Percentiles rank a stretch among this genome's conserved stretches.
These are phyloP conservation scores for Pipa parva DNA, from an alignment of 2,113 vertebrate genomes.

Conservation along the genomic window DNA sequence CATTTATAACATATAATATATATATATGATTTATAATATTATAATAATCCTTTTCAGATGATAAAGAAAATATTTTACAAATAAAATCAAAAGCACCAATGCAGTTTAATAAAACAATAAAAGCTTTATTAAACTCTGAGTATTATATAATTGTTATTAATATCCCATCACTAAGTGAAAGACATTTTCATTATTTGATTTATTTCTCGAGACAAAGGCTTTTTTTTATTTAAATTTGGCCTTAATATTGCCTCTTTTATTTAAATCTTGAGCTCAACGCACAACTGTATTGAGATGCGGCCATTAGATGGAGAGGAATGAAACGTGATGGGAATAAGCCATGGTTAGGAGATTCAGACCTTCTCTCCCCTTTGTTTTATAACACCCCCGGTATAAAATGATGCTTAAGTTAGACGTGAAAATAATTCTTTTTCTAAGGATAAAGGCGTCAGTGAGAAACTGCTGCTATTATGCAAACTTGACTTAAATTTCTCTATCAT, in stretches of 20 bases:
- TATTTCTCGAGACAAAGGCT: background rate
- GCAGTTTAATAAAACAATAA: constrained; percentile 1
- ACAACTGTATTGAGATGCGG: constrained; percentile 4
- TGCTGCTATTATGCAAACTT: background rate
- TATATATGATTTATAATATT: too few relatives aligned
- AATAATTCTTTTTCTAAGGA: constrained; percentile 22
- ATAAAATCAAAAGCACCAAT: background rate
- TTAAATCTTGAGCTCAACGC: background rate
- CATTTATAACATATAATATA: too few relatives aligned
- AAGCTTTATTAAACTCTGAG: background rate
- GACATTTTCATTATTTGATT: constrained; percentile 13
- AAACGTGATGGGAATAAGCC: constrained; percentile 8
- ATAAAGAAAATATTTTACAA: background rate
- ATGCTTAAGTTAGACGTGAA: constrained; percentile 18
- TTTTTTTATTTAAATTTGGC: constrained; percentile 26
- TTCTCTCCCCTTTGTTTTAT: constrained; percentile 9
- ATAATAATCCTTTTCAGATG: too few relatives aligned
- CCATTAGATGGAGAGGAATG: constrained; percentile 1
- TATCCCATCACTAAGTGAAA: background rate
- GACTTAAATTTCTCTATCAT: background rate
- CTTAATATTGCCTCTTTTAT: constrained; percentile 13
- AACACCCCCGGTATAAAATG: constrained; percentile 12
- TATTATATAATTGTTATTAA: constrained; percentile 15
- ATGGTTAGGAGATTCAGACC: constrained; percentile 17
- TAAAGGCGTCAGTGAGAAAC: background rate